Percentiles rank a stretch among this genome's conserved stretches.
Conservation (phyloP, 2,113 vertebrate species). For the Barnardius zonarius region DNA sequence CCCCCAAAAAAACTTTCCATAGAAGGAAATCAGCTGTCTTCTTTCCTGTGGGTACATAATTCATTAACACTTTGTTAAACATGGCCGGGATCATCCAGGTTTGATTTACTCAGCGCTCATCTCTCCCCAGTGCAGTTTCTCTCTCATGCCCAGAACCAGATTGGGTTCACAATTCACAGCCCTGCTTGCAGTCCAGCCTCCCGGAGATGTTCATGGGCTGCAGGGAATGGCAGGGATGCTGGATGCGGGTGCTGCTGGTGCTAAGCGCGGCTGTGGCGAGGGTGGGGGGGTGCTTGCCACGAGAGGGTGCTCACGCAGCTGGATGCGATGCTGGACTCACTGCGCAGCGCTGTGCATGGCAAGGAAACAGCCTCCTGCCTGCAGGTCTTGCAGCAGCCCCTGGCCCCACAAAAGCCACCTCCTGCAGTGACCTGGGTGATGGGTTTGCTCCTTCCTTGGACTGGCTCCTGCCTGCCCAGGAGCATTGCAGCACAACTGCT, state of each 20-base stretch:
- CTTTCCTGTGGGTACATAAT: slow-evolving; percentile 2
- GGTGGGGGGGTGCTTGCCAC: background rate
- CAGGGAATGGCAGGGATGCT: accelerated
- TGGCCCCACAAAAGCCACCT: background rate
- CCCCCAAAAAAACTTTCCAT: background rate
- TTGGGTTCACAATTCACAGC: background rate
- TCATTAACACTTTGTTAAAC: slow-evolving; percentile 46
- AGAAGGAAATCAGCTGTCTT: slow-evolving; percentile 32
- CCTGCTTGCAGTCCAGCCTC: background rate
- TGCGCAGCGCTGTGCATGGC: background rate
- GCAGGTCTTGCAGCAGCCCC: background rate
- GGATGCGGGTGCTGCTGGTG: background rate
- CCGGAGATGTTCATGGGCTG: too few species aligned
- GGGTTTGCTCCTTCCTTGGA: background rate
- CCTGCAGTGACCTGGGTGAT: background rate
- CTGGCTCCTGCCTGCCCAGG: background rate
- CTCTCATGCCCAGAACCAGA: background rate
- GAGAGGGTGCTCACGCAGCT: slow-evolving; percentile 4
- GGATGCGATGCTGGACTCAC: accelerated
- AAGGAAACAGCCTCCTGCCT: background rate
- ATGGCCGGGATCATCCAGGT: background rate
- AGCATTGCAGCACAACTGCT: background rate
- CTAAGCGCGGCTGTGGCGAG: accelerated
- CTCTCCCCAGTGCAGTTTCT: background rate
- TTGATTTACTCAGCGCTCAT: background rate